phyloP scores from a whole-genome alignment of 2,797 vertebrate species.

The Gambusia yucatana region DNA sequence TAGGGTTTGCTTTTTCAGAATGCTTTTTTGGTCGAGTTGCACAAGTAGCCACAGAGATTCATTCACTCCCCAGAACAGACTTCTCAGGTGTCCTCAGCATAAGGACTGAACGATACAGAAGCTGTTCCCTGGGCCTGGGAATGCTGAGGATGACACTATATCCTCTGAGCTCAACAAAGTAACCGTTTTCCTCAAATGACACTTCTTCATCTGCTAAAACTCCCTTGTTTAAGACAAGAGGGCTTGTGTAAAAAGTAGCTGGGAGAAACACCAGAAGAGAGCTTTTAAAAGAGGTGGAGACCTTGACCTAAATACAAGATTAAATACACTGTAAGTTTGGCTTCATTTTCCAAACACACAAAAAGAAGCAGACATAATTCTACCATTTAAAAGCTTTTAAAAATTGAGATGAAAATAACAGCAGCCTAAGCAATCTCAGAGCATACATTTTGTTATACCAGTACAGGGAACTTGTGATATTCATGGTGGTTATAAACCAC shows the following conservation, averaged over 20 bases:
- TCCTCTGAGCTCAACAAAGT: slow-evolving; percentile 42
- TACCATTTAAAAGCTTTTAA: neutral
- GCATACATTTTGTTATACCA: neutral
- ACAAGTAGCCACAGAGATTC: slow-evolving; percentile 18
- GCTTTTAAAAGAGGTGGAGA: slow-evolving; percentile 24
- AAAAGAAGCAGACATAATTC: slow-evolving; percentile 25
- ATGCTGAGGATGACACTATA: slow-evolving; percentile 52
- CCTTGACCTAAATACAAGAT: slow-evolving; percentile 17
- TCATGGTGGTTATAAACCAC: neutral
- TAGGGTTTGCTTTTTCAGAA: neutral
- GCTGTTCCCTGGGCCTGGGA: slow-evolving; percentile 49
- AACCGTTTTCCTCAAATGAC: slow-evolving; percentile 36
- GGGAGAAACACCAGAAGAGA: slow-evolving; percentile 9
- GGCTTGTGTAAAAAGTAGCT: slow-evolving; percentile 24
- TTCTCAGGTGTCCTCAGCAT: slow-evolving; percentile 53
- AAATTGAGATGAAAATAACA: neutral
- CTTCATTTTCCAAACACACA: slow-evolving; percentile 11
- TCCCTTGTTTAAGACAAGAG: slow-evolving; percentile 18
- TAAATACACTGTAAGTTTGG: slow-evolving; percentile 20
- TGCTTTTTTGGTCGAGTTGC: slow-evolving; percentile 3
- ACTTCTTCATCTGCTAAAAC: slow-evolving; percentile 15
- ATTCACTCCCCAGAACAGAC: slow-evolving; percentile 18
- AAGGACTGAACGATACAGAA: slow-evolving; percentile 47
- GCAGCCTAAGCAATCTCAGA: neutral
- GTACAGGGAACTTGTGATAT: neutral